Evolutionary conservation across 2,888 invertebrate species (phyloP), one percentile per base, ranked within the genome.

Genomic region (Callinectes sapidus): DNA sequence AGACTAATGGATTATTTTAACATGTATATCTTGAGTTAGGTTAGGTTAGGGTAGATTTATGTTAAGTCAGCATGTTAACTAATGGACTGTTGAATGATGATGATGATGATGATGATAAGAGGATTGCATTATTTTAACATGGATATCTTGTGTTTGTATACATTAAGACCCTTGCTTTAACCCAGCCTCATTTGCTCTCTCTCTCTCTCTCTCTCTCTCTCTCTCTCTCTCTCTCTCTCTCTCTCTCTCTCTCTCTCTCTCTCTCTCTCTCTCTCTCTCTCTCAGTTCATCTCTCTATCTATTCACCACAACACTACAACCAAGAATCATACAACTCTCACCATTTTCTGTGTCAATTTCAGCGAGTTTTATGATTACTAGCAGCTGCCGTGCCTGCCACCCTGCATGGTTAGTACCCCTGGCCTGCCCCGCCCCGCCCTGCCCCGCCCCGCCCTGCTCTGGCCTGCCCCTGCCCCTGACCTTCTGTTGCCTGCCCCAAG

Each of bases 361-460:
- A 93, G 92, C 89, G 92, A 93, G 89, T 91, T 93, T 66, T 93
- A 91, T 91, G 92, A 93, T 85, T 93, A 91, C 89, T 93, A 93
- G 90, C 77, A 48, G 87, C 90, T 66, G 32, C 81, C 88, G 28
- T 61, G 23, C 35, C 88, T n/a, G 35, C 42, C 54, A 77, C 91
- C 90, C 81, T 93, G 92, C 92, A 93, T 93, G 92, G 92, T 93
- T 93, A 93, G 92, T 93, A 93, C 71, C 71, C 35, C 54, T 32
- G 28, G n/a, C 48, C 81, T 28, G 48, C 42, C 90, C 48, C 14
- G 32, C 35, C 90, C 54, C 16, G 88, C 61, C 54, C 48, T 28
- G 71, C 71, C 28, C 10, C 8, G 71, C 71, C 28, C 28, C 28
- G 71, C 1, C 71, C 71, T 71, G 71, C 71, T n/a, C 23, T 32